Percentiles rank a stretch among this genome's conserved stretches.
Evolutionary conservation across 92 coral and sea anemone species (phyloP).

Genomic region (Porites evermanni): DNA sequence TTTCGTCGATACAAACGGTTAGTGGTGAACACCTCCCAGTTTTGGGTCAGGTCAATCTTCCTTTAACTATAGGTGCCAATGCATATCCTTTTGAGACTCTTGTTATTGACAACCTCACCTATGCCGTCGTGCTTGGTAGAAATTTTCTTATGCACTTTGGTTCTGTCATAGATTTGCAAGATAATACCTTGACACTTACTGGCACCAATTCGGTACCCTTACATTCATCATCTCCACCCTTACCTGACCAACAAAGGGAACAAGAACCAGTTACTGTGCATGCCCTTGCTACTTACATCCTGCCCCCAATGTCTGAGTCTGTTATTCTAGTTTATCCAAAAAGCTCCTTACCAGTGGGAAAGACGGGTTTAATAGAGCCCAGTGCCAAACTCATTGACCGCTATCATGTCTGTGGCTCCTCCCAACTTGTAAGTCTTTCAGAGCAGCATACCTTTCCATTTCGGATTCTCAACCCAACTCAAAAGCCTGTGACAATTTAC

Average conservation of each 20-base stretch:
- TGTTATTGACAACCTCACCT: not conserved
- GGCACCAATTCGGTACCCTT: not conserved
- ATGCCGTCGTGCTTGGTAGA: constrained; percentile 58
- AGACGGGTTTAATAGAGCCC: constrained; percentile 62
- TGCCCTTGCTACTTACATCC: constrained; percentile 36
- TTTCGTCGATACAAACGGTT: not conserved
- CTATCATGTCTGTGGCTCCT: constrained; percentile 53
- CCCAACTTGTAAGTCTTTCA: constrained; percentile 35
- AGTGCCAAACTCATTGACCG: constrained; percentile 28
- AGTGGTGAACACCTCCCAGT: not conserved
- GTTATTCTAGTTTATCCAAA: constrained; percentile 49
- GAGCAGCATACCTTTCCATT: constrained; percentile 50
- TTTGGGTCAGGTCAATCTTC: not conserved
- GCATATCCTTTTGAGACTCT: constrained; percentile 13
- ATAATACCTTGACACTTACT: not conserved
- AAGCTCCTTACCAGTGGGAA: not conserved
- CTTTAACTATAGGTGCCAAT: not conserved
- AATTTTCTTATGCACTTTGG: constrained; percentile 49
- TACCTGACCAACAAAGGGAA: not conserved
- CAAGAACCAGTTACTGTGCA: constrained; percentile 50
- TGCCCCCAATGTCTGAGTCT: constrained; percentile 64
- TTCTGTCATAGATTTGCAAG: constrained; percentile 17
- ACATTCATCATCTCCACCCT: not conserved
- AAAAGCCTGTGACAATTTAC: constrained; percentile 35
- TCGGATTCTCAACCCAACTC: constrained; percentile 59